Evolutionary conservation across 2,113 vertebrate genomes (phyloP), one percentile per base, ranked within the genome.

Genomic region (Abramis brama): DNA sequence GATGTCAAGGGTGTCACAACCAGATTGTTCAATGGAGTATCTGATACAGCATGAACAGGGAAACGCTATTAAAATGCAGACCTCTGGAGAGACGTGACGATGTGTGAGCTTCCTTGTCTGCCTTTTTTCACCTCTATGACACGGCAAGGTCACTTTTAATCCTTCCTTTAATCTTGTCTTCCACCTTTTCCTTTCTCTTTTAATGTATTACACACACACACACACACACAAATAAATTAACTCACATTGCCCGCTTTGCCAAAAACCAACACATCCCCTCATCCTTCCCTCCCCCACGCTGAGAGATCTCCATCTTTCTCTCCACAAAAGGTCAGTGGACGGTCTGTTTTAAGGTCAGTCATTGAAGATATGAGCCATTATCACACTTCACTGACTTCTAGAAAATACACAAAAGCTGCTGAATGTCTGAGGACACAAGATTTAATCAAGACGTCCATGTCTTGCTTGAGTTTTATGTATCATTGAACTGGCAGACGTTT

Each of bases 101-200:
- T 17, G 36, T 78, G n/a, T 83, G 50, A 5, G n/a, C 52, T 27
- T 25, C 60, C 68, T 62, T 23, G 47, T 17, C 66, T 62, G 21
- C 8, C 39, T 39, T 64, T 45, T 83, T 66, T 83, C 68, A 85
- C 59, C 79, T 82, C 45, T 79, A 23, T 78, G 74, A 81, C 27
- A 64, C 36, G 64, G 11, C 83, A 87, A 81, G 84, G 86, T 88
- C 81, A 87, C 70, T 39, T 82, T 84, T 84, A 84, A 87, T 84
- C 77, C 86, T 60, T 78, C 45, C 71, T 80, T 74, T 87, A 84
- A 79, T 82, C 74, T 60, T 43, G 4, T 57, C 47, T 45, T 25
- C 68, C 10, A 5, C 77, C 30, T 71, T 64, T 81, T 80, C 60
- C 27, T 21, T 77, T 73, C 80, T 86, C 27, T 57, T 50, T 84